These are phyloP conservation scores for Oryzias melastigma DNA, from an alignment of 2,113 vertebrate genomes.

Conservation along the genomic window DNA sequence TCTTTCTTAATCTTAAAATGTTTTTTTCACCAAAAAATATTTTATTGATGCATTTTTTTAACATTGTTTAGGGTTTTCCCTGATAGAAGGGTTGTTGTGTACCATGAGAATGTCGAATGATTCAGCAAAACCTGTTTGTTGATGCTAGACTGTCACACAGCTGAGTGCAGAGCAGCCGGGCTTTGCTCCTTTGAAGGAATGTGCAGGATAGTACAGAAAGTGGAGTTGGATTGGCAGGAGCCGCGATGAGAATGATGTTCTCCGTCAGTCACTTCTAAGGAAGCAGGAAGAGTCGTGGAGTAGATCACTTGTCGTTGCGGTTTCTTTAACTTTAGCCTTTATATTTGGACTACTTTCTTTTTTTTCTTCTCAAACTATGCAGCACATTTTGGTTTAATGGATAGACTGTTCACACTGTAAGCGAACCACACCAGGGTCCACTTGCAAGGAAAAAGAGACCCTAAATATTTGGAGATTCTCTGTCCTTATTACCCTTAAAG, in stretches of 20 bases:
- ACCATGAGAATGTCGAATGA: constrained; percentile 32
- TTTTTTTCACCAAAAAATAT: no score
- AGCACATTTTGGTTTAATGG: no score
- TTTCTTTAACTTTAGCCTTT: background rate
- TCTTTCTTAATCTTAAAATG: no score
- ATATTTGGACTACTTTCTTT: no score
- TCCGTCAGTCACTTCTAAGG: constrained; percentile 31
- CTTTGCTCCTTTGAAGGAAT: background rate
- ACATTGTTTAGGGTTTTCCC: no score
- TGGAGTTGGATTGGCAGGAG: constrained; percentile 25
- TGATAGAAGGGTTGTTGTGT: background rate
- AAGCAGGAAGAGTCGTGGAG: constrained; percentile 11
- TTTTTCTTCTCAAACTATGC: no score
- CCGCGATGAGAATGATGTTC: constrained; percentile 4
- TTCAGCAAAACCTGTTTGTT: constrained; percentile 28
- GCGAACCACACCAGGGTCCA: no score
- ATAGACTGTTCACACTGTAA: no score
- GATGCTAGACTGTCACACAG: constrained; percentile 19
- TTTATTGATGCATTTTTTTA: no score
- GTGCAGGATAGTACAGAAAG: constrained; percentile 6
- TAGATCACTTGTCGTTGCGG: background rate
- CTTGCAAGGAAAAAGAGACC: no score
- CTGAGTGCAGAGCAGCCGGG: constrained; percentile 9
- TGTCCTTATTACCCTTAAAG: no score
- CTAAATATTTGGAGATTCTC: no score